A percentile compares a stretch with the other conserved stretches of the same genome.
Conservation (phyloP, 2,888 invertebrate genomes). For the Chrysomela aeneicollis region DNA sequence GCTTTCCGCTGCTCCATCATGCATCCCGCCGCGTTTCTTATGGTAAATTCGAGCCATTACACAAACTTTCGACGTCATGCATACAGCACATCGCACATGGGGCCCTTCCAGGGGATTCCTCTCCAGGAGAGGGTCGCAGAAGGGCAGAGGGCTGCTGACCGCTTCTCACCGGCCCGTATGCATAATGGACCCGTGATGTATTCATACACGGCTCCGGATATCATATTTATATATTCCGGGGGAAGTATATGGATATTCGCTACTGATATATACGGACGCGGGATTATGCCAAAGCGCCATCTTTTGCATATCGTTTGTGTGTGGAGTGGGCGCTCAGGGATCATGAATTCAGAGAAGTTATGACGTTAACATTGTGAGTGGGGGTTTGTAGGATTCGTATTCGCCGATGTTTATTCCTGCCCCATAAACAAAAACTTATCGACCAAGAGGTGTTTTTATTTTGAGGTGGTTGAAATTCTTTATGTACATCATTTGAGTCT, state of each 20-base stretch:
- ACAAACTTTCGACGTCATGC: slow-evolving; percentile 35
- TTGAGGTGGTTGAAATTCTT: too few relatives aligned
- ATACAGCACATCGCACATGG: slow-evolving; percentile 17
- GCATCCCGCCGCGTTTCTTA: slow-evolving; percentile 27
- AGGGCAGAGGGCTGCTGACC: slow-evolving; percentile 35
- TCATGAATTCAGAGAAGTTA: too few relatives aligned
- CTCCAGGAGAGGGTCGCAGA: not conserved
- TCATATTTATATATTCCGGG: slow-evolving; percentile 28
- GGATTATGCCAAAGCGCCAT: slow-evolving; percentile 23
- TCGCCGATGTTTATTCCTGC: too few relatives aligned
- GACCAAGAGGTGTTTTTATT: too few relatives aligned
- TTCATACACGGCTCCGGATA: slow-evolving; percentile 34
- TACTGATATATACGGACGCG: slow-evolving; percentile 35
- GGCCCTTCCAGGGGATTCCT: slow-evolving; percentile 14
- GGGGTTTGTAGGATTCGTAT: too few relatives aligned
- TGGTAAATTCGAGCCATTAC: slow-evolving; percentile 38
- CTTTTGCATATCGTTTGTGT: slow-evolving; percentile 17
- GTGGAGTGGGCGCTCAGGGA: not conserved
- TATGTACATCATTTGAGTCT: too few relatives aligned
- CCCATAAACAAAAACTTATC: too few relatives aligned
- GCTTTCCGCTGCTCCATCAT: slow-evolving; percentile 10
- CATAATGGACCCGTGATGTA: slow-evolving; percentile 39
- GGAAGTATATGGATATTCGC: slow-evolving; percentile 39
- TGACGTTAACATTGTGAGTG: too few relatives aligned
- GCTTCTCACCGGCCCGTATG: slow-evolving; percentile 31